Evolutionary conservation across 2,888 invertebrate genomes (phyloP), one percentile per base, ranked within the genome.

Genomic region (Scaptodrosophila latifasciaeformis): DNA sequence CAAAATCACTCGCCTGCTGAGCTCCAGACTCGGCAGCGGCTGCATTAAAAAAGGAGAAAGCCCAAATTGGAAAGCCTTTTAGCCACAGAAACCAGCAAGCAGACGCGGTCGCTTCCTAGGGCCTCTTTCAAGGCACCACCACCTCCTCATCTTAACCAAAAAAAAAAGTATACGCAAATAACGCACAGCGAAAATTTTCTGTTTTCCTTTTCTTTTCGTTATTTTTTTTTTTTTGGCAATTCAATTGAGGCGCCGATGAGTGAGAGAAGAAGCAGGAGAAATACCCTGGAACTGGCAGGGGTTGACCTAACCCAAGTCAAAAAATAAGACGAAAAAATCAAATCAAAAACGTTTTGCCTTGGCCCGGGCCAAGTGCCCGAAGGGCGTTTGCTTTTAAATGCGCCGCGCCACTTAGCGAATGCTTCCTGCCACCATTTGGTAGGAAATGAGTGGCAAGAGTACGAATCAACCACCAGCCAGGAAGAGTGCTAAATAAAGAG

Each of bases 361-460:
- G 63, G 49, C 59, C 59, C 59, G 57, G 58, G 65, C 68, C 72
- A 40, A 40, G n/a, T 21, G 40, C 19, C 35, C 10, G 65, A 56
- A 50, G 57, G 74, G 74, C 77, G 66, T 72, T 72, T 72, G 66
- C 72, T 72, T 72, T 72, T 72, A 72, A 72, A 72, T 72, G 72
- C 64, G 74, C 59, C 59, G 53, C 64, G 70, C 67, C 70, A 72
- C 77, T 72, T 72, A 72, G 74, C 63, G 61, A 63, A 59, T 50
- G 76, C 68, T 70, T 72, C 72, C 77, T 72, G 37, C 7, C 37
- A 24, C 24, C 24, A 7, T 5, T 7, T 5, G 3, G 3, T 3
- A 24, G 24, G 24, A 24, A 24, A 24, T 24, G n/a, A n/a, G n/a
- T n/a, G 24, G 24, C 3, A 24, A 24, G 24, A 24, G 24, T 24